phyloP scores from a whole-genome alignment of 2,888 invertebrate genomes.

The Invenusta paracnida region DNA sequence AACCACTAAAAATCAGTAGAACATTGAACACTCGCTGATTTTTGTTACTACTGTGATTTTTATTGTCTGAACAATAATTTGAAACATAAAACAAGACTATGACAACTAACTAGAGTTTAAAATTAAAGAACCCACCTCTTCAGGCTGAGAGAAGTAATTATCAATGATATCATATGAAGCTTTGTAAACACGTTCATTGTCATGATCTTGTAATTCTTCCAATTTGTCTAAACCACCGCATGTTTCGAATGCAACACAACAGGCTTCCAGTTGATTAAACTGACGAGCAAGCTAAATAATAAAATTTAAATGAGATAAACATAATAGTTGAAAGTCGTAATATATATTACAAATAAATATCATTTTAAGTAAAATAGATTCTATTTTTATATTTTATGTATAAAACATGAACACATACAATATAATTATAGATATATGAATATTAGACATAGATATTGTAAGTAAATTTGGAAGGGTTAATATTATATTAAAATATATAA shows the following conservation, averaged over 20 bases:
- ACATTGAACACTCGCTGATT: too few species aligned
- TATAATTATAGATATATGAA: too few species aligned
- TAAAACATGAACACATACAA: too few species aligned
- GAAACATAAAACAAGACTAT: neutral
- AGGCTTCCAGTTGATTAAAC: conserved; percentile 70
- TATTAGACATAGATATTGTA: too few species aligned
- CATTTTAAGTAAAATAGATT: neutral
- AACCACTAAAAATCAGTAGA: neutral
- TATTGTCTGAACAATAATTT: neutral
- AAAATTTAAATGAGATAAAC: neutral
- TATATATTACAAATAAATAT: too few species aligned
- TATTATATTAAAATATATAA: too few species aligned
- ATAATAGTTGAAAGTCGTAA: neutral
- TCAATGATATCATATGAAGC: conserved; percentile 62
- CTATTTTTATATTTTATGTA: too few species aligned
- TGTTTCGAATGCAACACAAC: conserved; percentile 80
- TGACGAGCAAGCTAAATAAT: conserved; percentile 70
- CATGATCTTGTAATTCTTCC: conserved; percentile 63
- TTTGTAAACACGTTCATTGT: conserved; percentile 62
- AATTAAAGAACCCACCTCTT: neutral
- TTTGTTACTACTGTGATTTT: too few species aligned
- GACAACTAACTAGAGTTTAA: too few species aligned
- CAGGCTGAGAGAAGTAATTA: conserved; percentile 58
- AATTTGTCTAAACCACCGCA: conserved; percentile 67
- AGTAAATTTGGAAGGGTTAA: too few species aligned